These are phyloP conservation scores for Pemphigus obesinymphae DNA, from an alignment of 1,140 invertebrate species.

Conservation along the genomic window DNA sequence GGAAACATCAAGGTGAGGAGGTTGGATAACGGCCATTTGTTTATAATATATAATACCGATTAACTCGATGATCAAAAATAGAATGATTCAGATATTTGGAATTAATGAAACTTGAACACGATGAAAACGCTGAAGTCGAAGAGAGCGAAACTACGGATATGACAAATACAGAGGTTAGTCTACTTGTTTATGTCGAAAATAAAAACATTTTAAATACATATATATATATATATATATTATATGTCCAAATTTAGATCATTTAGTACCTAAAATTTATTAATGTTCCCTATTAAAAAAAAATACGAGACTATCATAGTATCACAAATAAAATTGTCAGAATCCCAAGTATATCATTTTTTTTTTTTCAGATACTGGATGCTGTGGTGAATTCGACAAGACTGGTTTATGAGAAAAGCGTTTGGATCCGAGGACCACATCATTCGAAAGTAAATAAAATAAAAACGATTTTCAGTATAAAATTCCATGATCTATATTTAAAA, in stretches of 20 bases:
- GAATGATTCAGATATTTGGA: conserved; percentile 14
- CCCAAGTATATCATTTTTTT: not conserved
- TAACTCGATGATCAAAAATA: not conserved
- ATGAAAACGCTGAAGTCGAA: not conserved
- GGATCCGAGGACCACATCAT: conserved; percentile 16
- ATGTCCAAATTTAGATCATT: too few species aligned
- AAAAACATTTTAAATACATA: too few species aligned
- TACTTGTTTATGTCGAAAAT: too few species aligned
- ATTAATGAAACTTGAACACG: conserved; percentile 10
- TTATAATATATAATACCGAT: not conserved
- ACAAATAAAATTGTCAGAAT: too few species aligned
- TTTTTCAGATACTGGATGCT: not conserved
- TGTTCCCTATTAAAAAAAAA: too few species aligned
- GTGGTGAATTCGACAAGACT: not conserved
- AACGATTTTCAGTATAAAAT: not conserved
- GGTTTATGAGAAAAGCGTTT: not conserved
- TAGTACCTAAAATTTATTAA: too few species aligned
- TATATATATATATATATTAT: too few species aligned
- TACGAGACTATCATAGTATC: too few species aligned
- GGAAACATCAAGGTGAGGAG: not conserved
- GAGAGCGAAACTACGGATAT: not conserved
- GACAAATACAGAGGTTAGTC: not conserved
- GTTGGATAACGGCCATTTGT: not conserved
- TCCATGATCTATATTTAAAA: not conserved
- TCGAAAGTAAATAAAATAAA: not conserved